Percentiles rank a stretch among this genome's conserved stretches.
Evolutionary conservation across 2,113 vertebrate genomes (phyloP).

Genomic region (Ellobius talpinus): DNA sequence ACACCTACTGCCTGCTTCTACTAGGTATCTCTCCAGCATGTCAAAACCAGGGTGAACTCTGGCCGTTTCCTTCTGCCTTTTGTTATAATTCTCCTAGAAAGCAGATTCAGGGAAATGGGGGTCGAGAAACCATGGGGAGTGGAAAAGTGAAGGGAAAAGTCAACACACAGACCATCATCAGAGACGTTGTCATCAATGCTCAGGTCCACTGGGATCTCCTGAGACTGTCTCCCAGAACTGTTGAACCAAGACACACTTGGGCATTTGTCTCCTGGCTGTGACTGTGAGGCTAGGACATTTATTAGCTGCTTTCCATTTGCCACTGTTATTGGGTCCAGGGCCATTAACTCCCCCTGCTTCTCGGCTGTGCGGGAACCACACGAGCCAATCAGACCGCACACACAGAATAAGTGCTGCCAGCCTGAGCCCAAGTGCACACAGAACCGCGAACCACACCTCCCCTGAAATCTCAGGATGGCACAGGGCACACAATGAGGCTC

Average conservation of each 20-base stretch:
- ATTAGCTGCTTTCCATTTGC: neutral
- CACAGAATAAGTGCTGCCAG: neutral
- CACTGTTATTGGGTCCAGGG: neutral
- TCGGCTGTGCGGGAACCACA: neutral
- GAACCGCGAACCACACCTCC: neutral
- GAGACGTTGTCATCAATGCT: neutral
- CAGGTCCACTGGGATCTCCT: neutral
- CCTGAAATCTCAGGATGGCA: neutral
- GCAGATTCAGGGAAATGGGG: neutral
- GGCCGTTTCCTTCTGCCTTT: neutral
- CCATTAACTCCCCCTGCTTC: neutral
- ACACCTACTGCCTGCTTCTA: neutral
- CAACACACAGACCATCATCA: neutral
- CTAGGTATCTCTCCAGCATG: neutral
- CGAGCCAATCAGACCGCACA: neutral
- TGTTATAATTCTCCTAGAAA: slow-evolving; percentile 24
- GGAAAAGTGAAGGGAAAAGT: neutral
- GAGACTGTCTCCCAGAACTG: neutral
- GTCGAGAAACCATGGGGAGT: neutral
- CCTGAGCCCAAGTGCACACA: neutral
- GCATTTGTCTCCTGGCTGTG: no score
- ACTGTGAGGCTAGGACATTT: neutral
- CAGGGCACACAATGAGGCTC: neutral
- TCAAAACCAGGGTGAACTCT: neutral
- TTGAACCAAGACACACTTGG: neutral